Percentiles rank a stretch among this genome's conserved stretches.
Conservation (phyloP, 2,113 vertebrate species). For the Numenius arquata region DNA sequence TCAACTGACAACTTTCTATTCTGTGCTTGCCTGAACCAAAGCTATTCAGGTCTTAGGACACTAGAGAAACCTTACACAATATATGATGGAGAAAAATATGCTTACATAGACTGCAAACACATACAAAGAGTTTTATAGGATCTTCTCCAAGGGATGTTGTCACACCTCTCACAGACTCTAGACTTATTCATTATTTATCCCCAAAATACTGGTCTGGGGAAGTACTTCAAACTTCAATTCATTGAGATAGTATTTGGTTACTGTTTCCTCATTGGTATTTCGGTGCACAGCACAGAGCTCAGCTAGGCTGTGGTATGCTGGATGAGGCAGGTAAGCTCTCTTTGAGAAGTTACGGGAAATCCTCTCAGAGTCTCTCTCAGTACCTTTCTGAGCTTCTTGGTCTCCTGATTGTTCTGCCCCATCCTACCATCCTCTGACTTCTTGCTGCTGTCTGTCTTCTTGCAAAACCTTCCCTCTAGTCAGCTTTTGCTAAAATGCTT, state of each 20-base stretch:
- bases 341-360: background rate
- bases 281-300: background rate
- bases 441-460: background rate
- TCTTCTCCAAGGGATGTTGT: background rate
- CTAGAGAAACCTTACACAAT: background rate
- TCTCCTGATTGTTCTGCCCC: background rate
- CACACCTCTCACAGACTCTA: background rate
- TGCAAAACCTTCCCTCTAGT: background rate
- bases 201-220: background rate
- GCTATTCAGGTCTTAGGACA: background rate
- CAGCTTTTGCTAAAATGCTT: background rate
- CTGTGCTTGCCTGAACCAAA: background rate
- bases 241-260: background rate
- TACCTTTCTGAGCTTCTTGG: background rate
- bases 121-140: background rate
- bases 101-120: background rate
- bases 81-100: background rate
- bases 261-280: background rate
- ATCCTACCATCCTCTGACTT: background rate
- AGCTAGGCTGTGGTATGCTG: background rate
- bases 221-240: background rate
- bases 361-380: background rate
- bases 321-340: background rate
- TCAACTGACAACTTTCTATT: background rate
- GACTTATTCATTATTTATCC: background rate